Evolutionary conservation across 2,113 vertebrate species (phyloP), one percentile per base, ranked within the genome.

Genomic region (Aix galericulata): DNA sequence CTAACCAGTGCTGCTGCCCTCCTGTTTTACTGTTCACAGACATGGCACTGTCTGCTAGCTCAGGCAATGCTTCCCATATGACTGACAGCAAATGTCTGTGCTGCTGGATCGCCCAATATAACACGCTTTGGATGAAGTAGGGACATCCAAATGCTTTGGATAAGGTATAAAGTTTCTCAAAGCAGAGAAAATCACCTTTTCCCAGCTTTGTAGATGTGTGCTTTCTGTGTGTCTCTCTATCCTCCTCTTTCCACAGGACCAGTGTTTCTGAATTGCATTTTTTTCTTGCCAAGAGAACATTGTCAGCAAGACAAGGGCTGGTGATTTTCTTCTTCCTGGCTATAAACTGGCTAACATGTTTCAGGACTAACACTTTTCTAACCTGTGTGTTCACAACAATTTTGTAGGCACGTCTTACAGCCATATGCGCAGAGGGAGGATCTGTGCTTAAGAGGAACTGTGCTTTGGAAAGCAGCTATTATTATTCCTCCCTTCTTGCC

Each of bases 111-210:
- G 48, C 44, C 89, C 75, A 88, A 4, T 20, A 34, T 38, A 88
- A 77, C 68, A 67, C 1, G 0, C 58, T 58, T 76, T 32, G 55
- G 66, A 78, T 92, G 77, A 91, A 48, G 59, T 1, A 27, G 48
- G 58, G 56, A 72, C 83, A 84, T 82, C 48, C 69, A 36, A 94
- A 86, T 25, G 42, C 48, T 92, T 93, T 82, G 92, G 79, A 89
- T 85, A 91, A 87, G 67, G 84, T 88, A 86, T 52, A 83, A 88
- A 77, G 26, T 79, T 92, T 92, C 76, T 59, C 68, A 86, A 93
- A 92, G n/a, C 36, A 72, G 17, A 22, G 48, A 88, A 93, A 88
- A 53, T 26, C 46, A 48, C 56, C 64, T 75, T 90, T 90, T 86
- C 56, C 86, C 83, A n/a, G 60, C 23, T 93, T 44, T 59, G 11